Conservation (phyloP, 2,888 invertebrate species). For the Palloptera scutellata region DNA sequence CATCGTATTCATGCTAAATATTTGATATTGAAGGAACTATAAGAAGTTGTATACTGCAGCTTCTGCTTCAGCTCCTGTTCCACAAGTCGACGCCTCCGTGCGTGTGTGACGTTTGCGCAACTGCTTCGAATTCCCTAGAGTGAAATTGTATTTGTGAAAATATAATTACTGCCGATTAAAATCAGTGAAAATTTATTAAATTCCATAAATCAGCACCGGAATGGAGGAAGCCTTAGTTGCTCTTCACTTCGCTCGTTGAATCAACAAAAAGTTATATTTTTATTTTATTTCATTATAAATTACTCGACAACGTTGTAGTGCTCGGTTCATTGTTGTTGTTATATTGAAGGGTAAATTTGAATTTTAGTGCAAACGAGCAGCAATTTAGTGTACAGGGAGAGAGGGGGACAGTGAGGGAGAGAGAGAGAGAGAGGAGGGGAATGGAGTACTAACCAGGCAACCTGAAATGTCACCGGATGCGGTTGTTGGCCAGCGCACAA, state of each 20-base stretch:
- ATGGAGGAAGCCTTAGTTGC: background rate
- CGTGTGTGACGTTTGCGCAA: too few relatives aligned
- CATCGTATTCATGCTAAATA: too few relatives aligned
- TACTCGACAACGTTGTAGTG: background rate
- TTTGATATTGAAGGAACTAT: too few relatives aligned
- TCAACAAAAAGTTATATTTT: background rate
- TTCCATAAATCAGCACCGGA: slow-evolving; percentile 56
- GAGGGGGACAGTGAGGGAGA: background rate
- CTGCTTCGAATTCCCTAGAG: slow-evolving; percentile 8
- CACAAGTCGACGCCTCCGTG: too few relatives aligned
- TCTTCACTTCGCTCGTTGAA: background rate
- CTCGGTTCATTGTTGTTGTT: background rate
- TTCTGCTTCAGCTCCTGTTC: too few relatives aligned
- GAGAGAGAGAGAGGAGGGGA: too few relatives aligned
- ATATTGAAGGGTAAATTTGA: slow-evolving; percentile 13
- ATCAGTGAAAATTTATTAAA: slow-evolving; percentile 61
- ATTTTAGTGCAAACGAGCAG: slow-evolving; percentile 17
- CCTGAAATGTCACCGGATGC: background rate
- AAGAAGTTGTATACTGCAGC: too few relatives aligned
- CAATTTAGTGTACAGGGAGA: slow-evolving; percentile 13
- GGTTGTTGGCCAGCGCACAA: background rate
- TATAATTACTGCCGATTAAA: slow-evolving; percentile 60
- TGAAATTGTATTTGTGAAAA: slow-evolving; percentile 32
- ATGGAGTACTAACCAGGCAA: background rate
- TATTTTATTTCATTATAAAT: slow-evolving; percentile 14